Conservation (phyloP, 2,797 vertebrate genomes). For the Catostomus latipinnis region DNA sequence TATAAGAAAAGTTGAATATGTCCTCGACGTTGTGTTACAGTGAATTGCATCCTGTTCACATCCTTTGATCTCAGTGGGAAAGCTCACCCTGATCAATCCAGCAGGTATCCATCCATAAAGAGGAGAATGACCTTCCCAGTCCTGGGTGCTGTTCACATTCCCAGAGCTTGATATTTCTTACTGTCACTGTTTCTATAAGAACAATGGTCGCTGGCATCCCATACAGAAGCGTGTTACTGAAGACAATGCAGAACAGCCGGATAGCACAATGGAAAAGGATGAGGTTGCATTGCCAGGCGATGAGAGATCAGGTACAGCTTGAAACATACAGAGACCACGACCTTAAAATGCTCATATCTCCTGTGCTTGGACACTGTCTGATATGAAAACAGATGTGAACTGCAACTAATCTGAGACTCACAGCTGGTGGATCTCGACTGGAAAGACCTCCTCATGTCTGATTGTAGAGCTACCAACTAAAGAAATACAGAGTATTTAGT, state of each 20-base stretch:
- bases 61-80: not conserved
- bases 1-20: too few relatives aligned
- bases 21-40: too few relatives aligned
- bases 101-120: not conserved
- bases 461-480: not conserved
- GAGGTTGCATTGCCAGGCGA: conserved; percentile 49
- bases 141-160: not conserved
- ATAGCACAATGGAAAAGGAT: conserved; percentile 55
- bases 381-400: conserved; percentile 33
- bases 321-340: not conserved
- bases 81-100: not conserved
- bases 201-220: conserved; percentile 44
- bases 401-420: conserved; percentile 21
- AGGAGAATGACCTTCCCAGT: not conserved
- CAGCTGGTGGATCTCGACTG: conserved; percentile 31
- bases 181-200: not conserved
- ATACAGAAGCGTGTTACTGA: conserved; percentile 18
- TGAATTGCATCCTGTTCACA: not conserved
- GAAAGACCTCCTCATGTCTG: not conserved
- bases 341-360: not conserved
- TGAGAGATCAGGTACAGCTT: conserved; percentile 10
- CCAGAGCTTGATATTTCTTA: not conserved
- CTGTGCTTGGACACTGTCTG: not conserved
- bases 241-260: conserved; percentile 41
- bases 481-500: too few relatives aligned